Evolutionary conservation across 2,888 invertebrate genomes (phyloP), one percentile per base, ranked within the genome.

Genomic region (Lycocerus yunnanus): DNA sequence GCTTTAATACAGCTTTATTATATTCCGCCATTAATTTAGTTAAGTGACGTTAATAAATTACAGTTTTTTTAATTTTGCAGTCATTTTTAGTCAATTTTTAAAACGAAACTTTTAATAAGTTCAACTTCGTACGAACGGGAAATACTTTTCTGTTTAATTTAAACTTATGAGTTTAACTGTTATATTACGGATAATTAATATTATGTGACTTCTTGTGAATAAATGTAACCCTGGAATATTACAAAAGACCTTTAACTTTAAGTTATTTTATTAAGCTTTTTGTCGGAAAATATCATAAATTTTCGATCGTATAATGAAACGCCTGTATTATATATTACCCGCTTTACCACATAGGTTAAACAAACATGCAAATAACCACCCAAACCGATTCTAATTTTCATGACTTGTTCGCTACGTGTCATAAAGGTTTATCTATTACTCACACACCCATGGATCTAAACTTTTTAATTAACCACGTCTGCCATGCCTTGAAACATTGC

Each of bases 401-500:
- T 18, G 61, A 18, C 61, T 63, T 20, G 61, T n/a, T 43, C n/a
- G 43, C 43, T 43, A 21, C 8, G 3, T 63, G 61, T 18, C 20
- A 18, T 63, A 18, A 63, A 63, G 20, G 61, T 63, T 63, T n/a
- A 63, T 11, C 61, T 63, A 63, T 63, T 63, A 63, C 11, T 63
- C 61, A 18, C 61, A 63, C 61, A 63, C 61, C 61, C 61, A 63
- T 63, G 18, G 20, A 63, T 63, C 13, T 63, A 63, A 63, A 63
- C 61, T 63, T 63, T 43, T 43, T 63, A 63, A 63, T 63, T 16
- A 63, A n/a, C 61, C 61, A 63, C 61, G 43, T 43, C 43, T 18
- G 61, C 16, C 61, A 20, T 63, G 3, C 61, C 20, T 63, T 63
- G n/a, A 43, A 43, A n/a, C 8, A 43, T 43, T 43, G 2, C 43